Percentiles rank a stretch among this genome's conserved stretches.
These are phyloP conservation scores for Mohoua ochrocephala DNA, from an alignment of 2,113 vertebrate genomes.

Conservation along the genomic window DNA sequence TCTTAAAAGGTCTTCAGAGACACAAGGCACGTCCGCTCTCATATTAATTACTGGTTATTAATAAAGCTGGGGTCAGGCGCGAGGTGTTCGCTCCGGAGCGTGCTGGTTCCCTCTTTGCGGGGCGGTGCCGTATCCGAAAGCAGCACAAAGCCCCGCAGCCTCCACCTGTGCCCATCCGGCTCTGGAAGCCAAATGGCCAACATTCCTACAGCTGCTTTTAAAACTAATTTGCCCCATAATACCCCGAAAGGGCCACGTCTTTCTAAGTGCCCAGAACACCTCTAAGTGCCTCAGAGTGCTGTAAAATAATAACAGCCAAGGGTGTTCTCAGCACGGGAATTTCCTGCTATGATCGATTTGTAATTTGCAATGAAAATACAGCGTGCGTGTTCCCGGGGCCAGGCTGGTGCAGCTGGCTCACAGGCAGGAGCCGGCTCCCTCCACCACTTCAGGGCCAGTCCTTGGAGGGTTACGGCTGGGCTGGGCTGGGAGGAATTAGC, in stretches of 20 bases:
- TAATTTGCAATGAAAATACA: slow-evolving; percentile 31
- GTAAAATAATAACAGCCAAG: slow-evolving; percentile 12
- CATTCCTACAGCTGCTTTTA: background rate
- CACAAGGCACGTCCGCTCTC: slow-evolving; percentile 28
- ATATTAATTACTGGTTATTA: slow-evolving; percentile 55
- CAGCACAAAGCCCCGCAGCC: background rate
- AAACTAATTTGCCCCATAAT: background rate
- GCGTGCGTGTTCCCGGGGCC: background rate
- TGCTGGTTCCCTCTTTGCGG: background rate
- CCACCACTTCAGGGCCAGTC: fast-evolving
- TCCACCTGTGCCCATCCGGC: background rate
- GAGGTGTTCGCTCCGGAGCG: background rate
- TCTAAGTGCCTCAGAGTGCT: background rate
- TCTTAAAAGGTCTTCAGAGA: slow-evolving; percentile 62
- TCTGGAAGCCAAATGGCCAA: background rate
- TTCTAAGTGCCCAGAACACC: slow-evolving; percentile 12
- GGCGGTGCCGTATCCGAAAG: background rate
- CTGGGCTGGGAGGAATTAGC: background rate
- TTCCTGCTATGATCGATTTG: slow-evolving; percentile 47
- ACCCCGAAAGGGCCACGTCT: background rate
- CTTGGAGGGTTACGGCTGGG: background rate
- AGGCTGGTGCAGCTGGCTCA: background rate
- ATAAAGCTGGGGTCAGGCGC: slow-evolving; percentile 5
- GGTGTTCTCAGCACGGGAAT: slow-evolving; percentile 10
- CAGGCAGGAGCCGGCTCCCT: background rate